Percentiles rank a stretch among this genome's conserved stretches.
Evolutionary conservation across 2,888 invertebrate species (phyloP).

Genomic region (Chirona hameri): DNA sequence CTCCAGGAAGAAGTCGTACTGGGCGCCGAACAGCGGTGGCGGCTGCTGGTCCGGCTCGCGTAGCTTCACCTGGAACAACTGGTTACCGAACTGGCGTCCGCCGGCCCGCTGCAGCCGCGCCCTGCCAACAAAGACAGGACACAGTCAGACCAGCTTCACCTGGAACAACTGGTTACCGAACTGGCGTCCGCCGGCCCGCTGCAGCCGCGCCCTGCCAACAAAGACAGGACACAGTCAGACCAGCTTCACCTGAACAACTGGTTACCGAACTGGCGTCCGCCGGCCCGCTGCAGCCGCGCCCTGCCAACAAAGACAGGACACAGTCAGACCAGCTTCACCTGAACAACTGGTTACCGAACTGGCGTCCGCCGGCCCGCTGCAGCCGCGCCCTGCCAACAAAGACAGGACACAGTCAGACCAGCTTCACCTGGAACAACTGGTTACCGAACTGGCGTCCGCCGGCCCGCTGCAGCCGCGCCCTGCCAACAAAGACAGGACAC

Average conservation of each 20-base stretch:
- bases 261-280: constrained; percentile 62
- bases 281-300: constrained; percentile 34
- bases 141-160: constrained; percentile 59
- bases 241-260: constrained; percentile 66
- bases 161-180: constrained; percentile 78
- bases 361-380: constrained; percentile 34
- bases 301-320: no score
- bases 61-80: constrained; percentile 69
- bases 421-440: constrained; percentile 68
- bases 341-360: constrained; percentile 77
- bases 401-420: no score
- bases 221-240: no score
- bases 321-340: constrained; percentile 52
- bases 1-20: constrained; percentile 92
- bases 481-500: no score
- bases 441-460: constrained; percentile 62
- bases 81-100: constrained; percentile 64
- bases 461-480: constrained; percentile 33
- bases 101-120: constrained; percentile 34
- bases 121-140: background rate
- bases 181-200: constrained; percentile 41
- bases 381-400: constrained; percentile 24
- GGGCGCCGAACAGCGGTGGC: constrained; percentile 84
- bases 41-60: constrained; percentile 45
- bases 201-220: constrained; percentile 28